These are phyloP conservation scores for Diploscapter pachys DNA, from an alignment of 1,140 invertebrate species.

Conservation along the genomic window DNA sequence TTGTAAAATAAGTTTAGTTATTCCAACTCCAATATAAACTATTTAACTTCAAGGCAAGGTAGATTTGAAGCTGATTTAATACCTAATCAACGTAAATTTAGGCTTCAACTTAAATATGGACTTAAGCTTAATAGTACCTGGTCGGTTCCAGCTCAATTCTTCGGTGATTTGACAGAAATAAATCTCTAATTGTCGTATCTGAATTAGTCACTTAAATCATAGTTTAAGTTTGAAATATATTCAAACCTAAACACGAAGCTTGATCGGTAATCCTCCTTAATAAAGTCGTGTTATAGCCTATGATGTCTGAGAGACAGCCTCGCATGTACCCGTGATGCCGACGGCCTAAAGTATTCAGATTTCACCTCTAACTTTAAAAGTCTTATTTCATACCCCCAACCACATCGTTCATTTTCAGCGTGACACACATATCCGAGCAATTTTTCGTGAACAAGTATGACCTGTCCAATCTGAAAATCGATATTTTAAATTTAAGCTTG, in stretches of 20 bases:
- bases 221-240: too few species aligned
- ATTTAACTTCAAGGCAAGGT: too few species aligned
- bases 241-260: constrained; percentile 24
- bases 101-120: too few species aligned
- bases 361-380: not conserved
- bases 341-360: constrained; percentile 43
- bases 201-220: too few species aligned
- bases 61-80: too few species aligned
- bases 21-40: too few species aligned
- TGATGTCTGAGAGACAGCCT: constrained; percentile 58
- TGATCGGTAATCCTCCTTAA: constrained; percentile 36
- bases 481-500: constrained; percentile 7
- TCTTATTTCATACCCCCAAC: constrained; percentile 48
- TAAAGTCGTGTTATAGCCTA: constrained; percentile 52
- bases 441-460: constrained; percentile 50
- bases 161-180: too few species aligned
- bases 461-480: constrained; percentile 46
- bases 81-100: too few species aligned
- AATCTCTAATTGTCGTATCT: too few species aligned
- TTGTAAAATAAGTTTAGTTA: too few species aligned
- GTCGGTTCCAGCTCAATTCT: too few species aligned
- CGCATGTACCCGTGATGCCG: constrained; percentile 54
- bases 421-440: constrained; percentile 57
- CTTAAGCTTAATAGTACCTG: too few species aligned
- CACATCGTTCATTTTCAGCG: constrained; percentile 56